phyloP scores from a whole-genome alignment of 2,888 invertebrate genomes.

The Diachrysia chrysitis region DNA sequence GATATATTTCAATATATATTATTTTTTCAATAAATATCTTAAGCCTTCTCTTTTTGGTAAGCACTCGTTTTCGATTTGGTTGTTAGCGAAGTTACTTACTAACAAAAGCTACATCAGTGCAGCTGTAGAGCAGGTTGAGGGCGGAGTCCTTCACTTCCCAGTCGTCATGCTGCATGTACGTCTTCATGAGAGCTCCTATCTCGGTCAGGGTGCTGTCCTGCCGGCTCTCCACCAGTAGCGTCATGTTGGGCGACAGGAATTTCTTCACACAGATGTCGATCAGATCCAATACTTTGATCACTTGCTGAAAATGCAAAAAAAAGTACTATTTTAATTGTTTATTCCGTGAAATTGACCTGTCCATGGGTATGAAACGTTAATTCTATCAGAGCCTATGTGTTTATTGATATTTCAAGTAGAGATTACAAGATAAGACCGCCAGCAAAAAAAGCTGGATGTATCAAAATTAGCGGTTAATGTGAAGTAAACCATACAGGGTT shows the following conservation, averaged over 20 bases:
- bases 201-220: slow-evolving; percentile 89
- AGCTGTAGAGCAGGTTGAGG: slow-evolving; percentile 90
- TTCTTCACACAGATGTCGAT: slow-evolving; percentile 91
- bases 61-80: background rate
- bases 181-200: slow-evolving; percentile 89
- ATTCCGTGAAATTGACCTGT: too few relatives aligned
- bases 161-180: slow-evolving; percentile 90
- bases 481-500: too few relatives aligned
- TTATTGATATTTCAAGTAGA: too few relatives aligned
- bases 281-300: slow-evolving; percentile 91
- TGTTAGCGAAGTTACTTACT: slow-evolving; percentile 85
- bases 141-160: slow-evolving; percentile 93
- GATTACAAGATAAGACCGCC: too few relatives aligned
- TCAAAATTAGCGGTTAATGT: too few relatives aligned
- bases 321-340: too few relatives aligned
- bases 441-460: too few relatives aligned
- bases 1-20: too few relatives aligned
- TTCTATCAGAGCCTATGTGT: too few relatives aligned
- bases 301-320: slow-evolving; percentile 80
- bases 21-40: too few relatives aligned
- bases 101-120: slow-evolving; percentile 90
- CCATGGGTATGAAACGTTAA: too few relatives aligned
- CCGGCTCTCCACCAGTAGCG: slow-evolving; percentile 90
- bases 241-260: slow-evolving; percentile 92
- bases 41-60: too few relatives aligned